Conservation (phyloP, 2,113 vertebrate species). For the Myotis lucifugus region DNA sequence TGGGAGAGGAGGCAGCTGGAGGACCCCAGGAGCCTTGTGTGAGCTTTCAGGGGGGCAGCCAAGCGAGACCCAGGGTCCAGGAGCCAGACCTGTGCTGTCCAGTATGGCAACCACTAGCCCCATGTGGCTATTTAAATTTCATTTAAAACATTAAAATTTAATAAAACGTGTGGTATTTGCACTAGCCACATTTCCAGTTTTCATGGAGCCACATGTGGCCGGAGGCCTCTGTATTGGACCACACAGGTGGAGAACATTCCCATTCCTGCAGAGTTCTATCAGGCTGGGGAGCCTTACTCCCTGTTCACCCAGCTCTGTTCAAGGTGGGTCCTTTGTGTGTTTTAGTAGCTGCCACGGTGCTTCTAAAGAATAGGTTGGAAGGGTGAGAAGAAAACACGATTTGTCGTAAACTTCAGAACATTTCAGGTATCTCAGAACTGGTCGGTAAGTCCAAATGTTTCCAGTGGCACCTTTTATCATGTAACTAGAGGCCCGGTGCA, state of each 20-base stretch:
- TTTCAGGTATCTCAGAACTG: not conserved
- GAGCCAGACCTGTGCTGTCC: not conserved
- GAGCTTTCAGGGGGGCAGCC: not conserved
- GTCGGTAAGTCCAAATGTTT: not conserved
- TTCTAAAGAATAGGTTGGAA: not conserved
- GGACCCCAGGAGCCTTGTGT: rapidly evolving
- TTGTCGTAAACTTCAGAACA: not conserved
- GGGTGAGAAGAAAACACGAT: not conserved
- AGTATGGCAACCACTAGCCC: not conserved
- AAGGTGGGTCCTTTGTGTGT: not conserved
- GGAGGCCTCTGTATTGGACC: not conserved
- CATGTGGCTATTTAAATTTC: not conserved
- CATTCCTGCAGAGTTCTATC: not conserved
- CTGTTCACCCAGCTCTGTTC: not conserved
- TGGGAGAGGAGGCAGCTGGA: not conserved
- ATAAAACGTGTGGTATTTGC: not conserved
- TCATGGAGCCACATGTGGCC: not conserved
- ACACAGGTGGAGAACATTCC: not conserved
- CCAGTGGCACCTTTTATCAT: not conserved
- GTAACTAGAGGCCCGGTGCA: not conserved
- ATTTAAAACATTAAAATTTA: not conserved
- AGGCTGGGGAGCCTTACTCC: not conserved
- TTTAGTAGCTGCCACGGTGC: not conserved
- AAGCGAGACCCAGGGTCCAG: not conserved
- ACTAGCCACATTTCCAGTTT: not conserved